Evolutionary conservation across 2,797 vertebrate species (phyloP).

Genomic region (Cetoscarus ocellatus): DNA sequence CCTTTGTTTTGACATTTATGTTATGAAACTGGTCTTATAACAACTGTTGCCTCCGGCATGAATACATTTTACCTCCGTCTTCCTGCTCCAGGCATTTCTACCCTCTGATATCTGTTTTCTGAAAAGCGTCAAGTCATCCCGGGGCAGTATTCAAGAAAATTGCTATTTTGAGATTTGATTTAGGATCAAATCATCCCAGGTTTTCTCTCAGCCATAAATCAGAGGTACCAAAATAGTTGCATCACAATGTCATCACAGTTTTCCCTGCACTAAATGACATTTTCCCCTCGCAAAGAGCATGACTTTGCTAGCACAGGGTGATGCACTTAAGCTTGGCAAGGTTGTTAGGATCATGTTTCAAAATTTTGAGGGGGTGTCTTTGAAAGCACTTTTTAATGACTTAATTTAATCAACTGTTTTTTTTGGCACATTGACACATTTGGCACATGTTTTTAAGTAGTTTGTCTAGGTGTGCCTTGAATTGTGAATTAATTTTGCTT

Average conservation of each 20-base stretch:
- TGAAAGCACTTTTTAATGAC: no score
- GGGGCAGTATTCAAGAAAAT: slow-evolving; percentile 23
- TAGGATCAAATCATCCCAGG: slow-evolving; percentile 8
- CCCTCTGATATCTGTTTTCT: slow-evolving; percentile 13
- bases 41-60: slow-evolving; percentile 9
- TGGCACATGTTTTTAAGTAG: no score
- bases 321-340: background rate
- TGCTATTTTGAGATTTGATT: slow-evolving; percentile 27
- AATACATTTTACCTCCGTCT: slow-evolving; percentile 6
- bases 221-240: slow-evolving; percentile 4
- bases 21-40: slow-evolving; percentile 9
- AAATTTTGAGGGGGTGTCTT: background rate
- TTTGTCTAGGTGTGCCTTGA: no score
- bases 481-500: no score
- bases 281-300: background rate
- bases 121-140: slow-evolving; percentile 19
- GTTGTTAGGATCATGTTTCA: no score
- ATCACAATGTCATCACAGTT: background rate
- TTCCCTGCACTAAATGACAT: slow-evolving; percentile 9
- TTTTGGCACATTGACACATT: no score
- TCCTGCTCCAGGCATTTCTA: background rate
- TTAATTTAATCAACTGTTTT: no score
- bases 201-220: slow-evolving; percentile 25
- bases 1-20: background rate
- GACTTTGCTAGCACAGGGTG: background rate